phyloP scores from a whole-genome alignment of 2,888 invertebrate genomes.

The Tillus elongatus region DNA sequence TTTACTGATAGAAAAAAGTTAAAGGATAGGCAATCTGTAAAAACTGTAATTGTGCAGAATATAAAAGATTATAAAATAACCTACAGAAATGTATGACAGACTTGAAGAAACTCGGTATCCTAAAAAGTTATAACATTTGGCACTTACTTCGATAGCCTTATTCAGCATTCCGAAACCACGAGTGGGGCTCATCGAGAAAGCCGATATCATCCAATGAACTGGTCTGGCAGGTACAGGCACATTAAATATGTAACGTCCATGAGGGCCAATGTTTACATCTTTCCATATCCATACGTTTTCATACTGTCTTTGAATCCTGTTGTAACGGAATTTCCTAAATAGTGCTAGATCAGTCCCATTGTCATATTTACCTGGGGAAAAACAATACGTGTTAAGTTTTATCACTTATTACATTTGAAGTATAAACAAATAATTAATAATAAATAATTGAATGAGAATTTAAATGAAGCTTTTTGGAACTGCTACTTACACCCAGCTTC shows the following conservation, averaged over 20 bases:
- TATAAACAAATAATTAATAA: too few species aligned
- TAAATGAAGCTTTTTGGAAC: too few species aligned
- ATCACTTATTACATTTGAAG: too few species aligned
- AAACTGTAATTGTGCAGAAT: too few species aligned
- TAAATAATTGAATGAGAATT: too few species aligned
- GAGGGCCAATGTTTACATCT: conserved; percentile 86
- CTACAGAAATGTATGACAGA: too few species aligned
- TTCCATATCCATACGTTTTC: conserved; percentile 95
- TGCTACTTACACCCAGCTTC: conserved; percentile 61
- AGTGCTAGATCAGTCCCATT: conserved; percentile 59
- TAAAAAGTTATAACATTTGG: too few species aligned
- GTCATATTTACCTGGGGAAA: conserved; percentile 46
- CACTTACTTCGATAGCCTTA: conserved; percentile 59
- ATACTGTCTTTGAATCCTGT: conserved; percentile 81
- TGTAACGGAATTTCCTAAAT: conserved; percentile 78
- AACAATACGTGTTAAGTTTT: conserved; percentile 7
- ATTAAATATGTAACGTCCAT: conserved; percentile 80
- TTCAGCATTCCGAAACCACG: conserved; percentile 81
- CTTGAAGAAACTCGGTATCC: too few species aligned
- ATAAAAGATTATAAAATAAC: too few species aligned
- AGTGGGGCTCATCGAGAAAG: conserved; percentile 80
- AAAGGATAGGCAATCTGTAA: too few species aligned
- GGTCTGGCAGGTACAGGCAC: conserved; percentile 76
- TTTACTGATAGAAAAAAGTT: too few species aligned
- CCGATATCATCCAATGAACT: conserved; percentile 88